phyloP scores from a whole-genome alignment of 2,797 vertebrate species.

The Lacerta bilineata region DNA sequence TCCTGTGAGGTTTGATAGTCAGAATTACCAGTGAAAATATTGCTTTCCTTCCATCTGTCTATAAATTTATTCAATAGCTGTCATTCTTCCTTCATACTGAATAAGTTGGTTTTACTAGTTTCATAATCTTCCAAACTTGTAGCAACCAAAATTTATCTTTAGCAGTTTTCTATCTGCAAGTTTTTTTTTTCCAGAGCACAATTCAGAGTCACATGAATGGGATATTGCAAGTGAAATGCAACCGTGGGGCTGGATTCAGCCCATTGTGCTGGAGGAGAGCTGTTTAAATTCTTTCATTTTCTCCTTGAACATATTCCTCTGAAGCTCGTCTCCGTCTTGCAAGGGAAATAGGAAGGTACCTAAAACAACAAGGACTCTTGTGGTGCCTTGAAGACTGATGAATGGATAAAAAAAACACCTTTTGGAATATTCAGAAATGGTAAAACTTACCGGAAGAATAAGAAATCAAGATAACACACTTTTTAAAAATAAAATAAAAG shows the following conservation, averaged over 20 bases:
- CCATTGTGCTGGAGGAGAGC: background rate
- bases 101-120: background rate
- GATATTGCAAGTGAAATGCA: no score
- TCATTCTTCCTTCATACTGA: background rate
- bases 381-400: no score
- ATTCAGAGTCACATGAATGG: background rate
- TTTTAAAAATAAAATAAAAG: no score
- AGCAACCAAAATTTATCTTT: background rate
- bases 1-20: no score
- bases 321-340: background rate
- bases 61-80: background rate
- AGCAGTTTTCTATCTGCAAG: background rate
- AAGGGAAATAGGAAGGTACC: background rate
- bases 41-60: background rate
- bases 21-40: background rate
- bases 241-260: background rate
- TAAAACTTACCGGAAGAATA: no score
- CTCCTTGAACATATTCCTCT: background rate
- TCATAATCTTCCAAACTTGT: background rate
- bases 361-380: no score
- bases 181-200: background rate
- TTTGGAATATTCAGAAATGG: no score
- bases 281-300: background rate
- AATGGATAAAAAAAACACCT: no score
- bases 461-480: no score